A percentile compares a stretch with the other conserved stretches of the same genome.
These are phyloP conservation scores for Mixornis gularis DNA, from an alignment of 2,113 vertebrate species.

Conservation along the genomic window DNA sequence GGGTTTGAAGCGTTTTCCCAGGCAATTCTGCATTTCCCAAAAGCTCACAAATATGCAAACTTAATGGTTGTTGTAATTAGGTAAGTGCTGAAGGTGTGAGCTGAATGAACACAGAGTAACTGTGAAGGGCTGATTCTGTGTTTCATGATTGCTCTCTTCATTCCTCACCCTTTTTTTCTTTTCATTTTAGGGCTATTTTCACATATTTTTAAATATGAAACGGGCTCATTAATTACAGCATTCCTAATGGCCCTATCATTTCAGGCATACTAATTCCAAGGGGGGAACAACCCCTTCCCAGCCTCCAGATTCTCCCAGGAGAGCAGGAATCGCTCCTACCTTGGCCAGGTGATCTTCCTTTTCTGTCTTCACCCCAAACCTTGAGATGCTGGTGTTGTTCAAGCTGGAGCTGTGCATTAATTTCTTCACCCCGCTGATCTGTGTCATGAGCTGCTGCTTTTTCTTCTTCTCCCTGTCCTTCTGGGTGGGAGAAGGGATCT, in stretches of 20 bases:
- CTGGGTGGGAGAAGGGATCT: slow-evolving; percentile 92
- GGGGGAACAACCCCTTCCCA: not conserved
- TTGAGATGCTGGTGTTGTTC: slow-evolving; percentile 82
- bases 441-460: slow-evolving; percentile 90
- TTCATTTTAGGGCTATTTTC: not conserved
- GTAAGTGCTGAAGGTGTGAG: accelerated
- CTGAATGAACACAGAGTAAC: not conserved
- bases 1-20: not conserved
- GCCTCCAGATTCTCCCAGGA: not conserved
- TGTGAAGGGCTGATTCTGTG: not conserved
- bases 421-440: slow-evolving; percentile 94
- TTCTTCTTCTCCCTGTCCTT: slow-evolving; percentile 94
- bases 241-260: not conserved
- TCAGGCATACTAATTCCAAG: not conserved
- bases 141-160: not conserved
- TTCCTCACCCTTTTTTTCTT: not conserved
- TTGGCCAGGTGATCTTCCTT: slow-evolving; percentile 93
- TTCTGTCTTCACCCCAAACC: slow-evolving; percentile 94
- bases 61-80: not conserved
- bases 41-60: not conserved
- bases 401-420: slow-evolving; percentile 86
- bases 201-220: not conserved
- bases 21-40: not conserved
- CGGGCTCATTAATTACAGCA: not conserved
- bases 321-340: slow-evolving; percentile 60